phyloP scores from a whole-genome alignment of 2,797 vertebrate genomes.

The Sphaeramia orbicularis region DNA sequence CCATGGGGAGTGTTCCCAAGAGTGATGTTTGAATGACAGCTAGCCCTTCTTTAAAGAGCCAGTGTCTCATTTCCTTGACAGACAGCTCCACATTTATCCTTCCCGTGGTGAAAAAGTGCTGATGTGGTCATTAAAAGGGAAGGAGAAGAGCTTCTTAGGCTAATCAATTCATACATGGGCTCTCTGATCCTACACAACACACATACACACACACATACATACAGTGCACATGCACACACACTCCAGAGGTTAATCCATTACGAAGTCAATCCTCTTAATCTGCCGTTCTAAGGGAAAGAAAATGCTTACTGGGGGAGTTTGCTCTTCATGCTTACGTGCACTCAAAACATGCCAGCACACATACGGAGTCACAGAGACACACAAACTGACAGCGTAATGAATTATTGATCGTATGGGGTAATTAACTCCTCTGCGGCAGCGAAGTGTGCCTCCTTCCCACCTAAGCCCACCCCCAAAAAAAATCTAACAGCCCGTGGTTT shows the following conservation, averaged over 20 bases:
- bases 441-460: conserved; percentile 47
- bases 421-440: conserved; percentile 82
- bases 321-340: conserved; percentile 74
- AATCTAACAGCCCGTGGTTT: conserved; percentile 44
- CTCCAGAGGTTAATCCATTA: conserved; percentile 87
- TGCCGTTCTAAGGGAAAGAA: conserved; percentile 81
- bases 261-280: conserved; percentile 86
- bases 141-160: conserved; percentile 77
- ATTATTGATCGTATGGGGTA: conserved; percentile 85
- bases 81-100: conserved; percentile 78
- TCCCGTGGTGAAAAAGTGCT: conserved; percentile 79
- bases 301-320: conserved; percentile 84
- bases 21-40: conserved; percentile 78
- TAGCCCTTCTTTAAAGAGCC: conserved; percentile 75
- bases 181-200: conserved; percentile 72
- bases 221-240: conserved; percentile 46
- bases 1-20: conserved; percentile 59
- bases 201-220: conserved; percentile 37
- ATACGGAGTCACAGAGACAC: conserved; percentile 62
- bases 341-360: conserved; percentile 73
- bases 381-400: conserved; percentile 82
- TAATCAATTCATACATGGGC: conserved; percentile 85
- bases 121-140: conserved; percentile 84
- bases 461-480: conserved; percentile 50
- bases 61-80: conserved; percentile 75